Base-by-base conservation (phyloP, 2,888 invertebrate species). In the Oxyteleia sp. region DNA sequence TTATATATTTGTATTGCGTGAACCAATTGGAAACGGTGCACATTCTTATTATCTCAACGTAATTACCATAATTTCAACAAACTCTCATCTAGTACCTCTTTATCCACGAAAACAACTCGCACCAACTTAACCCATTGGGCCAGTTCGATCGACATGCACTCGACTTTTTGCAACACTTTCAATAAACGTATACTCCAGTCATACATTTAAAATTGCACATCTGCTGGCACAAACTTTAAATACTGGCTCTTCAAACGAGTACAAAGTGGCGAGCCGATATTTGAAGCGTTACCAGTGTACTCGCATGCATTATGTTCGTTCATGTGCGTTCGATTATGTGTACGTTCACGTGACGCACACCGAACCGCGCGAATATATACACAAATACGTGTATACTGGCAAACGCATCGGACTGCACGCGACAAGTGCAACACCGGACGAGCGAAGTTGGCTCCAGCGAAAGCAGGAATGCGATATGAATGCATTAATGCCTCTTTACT, bases 381-480 rank as follows among this genome's bases (percentile, higher is more conserved):
- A 59, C 11, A 72, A 41, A 68, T 43, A 74, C 72, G 45, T 49
- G 69, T 29, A 26, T 16, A 38, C 29, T 11, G 32, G 61, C 55
- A 81, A 68, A 69, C 61, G 78, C 78, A 63, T 20, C 61, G 69
- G 43, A 68, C 84, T 84, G 84, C 86, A 81, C 81, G 84, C 85
- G 86, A 86, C 86, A 85, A 85, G 85, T 85, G 85, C 84, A 85
- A 57, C 68, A 55, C 66, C 71, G 81, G 66, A 81, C 86, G 82
- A 84, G 59, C 75, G 84, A 83, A 84, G 85, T 81, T 66, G 68
- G 84, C 71, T 83, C 82, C 80, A 80, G 84, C 83, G 74, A 86
- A 89, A 87, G 88, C 86, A 80, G 88, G 89, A 88, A 90, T 88
- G 90, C 89, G 88, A 90, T 90, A 90, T 90, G 89, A 89, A 89